Evolutionary conservation across 2,113 vertebrate genomes (phyloP), one percentile per base, ranked within the genome.

Genomic region (Elaphurus davidianus): DNA sequence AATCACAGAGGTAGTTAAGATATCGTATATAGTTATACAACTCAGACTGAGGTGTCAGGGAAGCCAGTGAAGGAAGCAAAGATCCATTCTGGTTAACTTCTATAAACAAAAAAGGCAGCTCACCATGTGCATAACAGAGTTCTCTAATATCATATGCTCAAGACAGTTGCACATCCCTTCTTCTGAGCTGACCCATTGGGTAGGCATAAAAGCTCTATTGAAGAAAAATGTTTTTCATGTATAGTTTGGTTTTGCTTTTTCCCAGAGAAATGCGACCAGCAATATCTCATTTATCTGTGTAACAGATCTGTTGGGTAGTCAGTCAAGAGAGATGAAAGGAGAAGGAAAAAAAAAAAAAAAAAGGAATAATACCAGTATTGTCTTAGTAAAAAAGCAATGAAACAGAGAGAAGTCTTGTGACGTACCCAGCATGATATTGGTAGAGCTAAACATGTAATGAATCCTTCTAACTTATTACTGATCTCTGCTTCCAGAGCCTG

Each of bases 251-350:
- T 95, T 96, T 89, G 57, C 52, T 90, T 96, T 97, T 90, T 94
- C 94, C 96, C 97, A 96, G 88, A 97, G 98, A 98, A 97, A 98
- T 94, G 62, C 93, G 91, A 98, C 67, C 96, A 93, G 86, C 82
- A 96, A 59, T 95, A 95, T 95, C 84, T 94, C 76, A 86, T 86
- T 90, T 94, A 96, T 93, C 96, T 93, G 1, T 83, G 85, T 79
- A 96, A 97, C 50, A 97, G 82, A 97, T 97, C 81, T 95, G 88
- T 88, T 86, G 83, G 30, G 74, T 93, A 86, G 59, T 64, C 79
- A 21, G 40, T 95, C 85, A 95, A 94, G 85, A 95, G 43, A 98
- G 96, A 97, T 95, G 96, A 98, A 98, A 98, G 82, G 27, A 92
- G n/a, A 92, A 90, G 62, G 17, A 33, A 93, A 40, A 40, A 40